Base-by-base conservation (phyloP, 2,888 invertebrate genomes). In the Phasia obesa region DNA sequence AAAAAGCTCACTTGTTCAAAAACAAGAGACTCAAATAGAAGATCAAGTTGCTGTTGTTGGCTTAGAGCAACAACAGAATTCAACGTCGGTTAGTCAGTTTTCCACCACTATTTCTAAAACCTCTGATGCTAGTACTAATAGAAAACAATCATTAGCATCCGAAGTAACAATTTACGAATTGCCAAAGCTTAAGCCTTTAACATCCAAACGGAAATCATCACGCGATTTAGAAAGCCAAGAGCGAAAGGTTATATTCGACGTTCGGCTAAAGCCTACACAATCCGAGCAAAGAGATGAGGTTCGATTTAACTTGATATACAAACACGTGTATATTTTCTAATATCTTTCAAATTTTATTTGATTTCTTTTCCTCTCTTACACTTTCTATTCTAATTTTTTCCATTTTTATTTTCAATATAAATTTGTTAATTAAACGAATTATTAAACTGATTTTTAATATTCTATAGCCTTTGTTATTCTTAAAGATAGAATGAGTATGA, bases 231-330 rank as follows among this genome's bases (percentile, higher is more conserved):
- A 89, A 89, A 92, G 87, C 76, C 91, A 89, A 87, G 89, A 91
- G 84, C 91, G 92, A 84, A 87, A 91, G 84, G 92, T 92, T 87
- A 90, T 92, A 27, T 92, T 92, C 86, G 93, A 93, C 87, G 92
- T 93, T 31, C 92, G 92, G 85, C 86, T 90, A 47, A 87, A 88
- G 65, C 89, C 88, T 7, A 84, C 88, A 4, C 83, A 79, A 64
- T 84, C 85, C 77, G 75, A 65, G 49, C 60, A 82, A 77, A 78
- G 67, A 75, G 85, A 87, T 60, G 87, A 88, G 87, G 88, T 90
- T 88, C 84, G 87, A 85, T 57, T 86, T 84, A 81, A 69, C 80
- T 60, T 15, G 13, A 27, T 49, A 13, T 42, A 23, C 15, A 21
- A 38, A 23, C 7, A 21, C n/a, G 23, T 6, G 4, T 42, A 3